Evolutionary conservation across 2,113 vertebrate species (phyloP), one percentile per base, ranked within the genome.

Genomic region (Gobio gobio): DNA sequence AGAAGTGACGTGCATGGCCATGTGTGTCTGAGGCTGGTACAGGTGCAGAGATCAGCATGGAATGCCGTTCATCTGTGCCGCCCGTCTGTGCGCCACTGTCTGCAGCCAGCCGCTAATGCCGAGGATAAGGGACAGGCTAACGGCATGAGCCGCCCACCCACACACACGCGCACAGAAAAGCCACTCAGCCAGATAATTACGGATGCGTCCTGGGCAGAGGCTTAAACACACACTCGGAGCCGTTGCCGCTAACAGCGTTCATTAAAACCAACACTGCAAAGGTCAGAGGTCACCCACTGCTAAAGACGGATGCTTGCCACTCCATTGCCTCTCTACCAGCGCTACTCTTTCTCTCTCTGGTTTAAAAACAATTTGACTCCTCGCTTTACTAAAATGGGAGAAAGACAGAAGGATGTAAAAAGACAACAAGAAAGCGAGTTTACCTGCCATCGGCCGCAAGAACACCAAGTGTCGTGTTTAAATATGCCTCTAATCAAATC

Each of bases 401-500:
- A 72, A 29, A 61, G 36, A 72, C 40, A 43, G 51, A 74, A 45
- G 22, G 33, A 29, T 3, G 26, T 10, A 22, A 40, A 72, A 10
- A 86, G 4, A 29, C 9, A 74, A 29, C 8, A 22, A 18, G 40
- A 47, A 47, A 74, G 45, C 24, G 20, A 33, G 81, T 83, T 58
- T 83, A 58, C 66, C 22, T 58, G 66, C 66, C 33, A 24, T 36
- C 26, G 43, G 49, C 45, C 40, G 22, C 20, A 47, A 54, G n/a
- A 40, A 83, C 20, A 54, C 49, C 29, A 54, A 72, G 49, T 72
- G 51, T 18, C 29, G 68, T 51, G 87, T 86, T 89, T 77, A 88
- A 85, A 82, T 84, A 84, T 77, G 83, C 76, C 59, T 72, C 66
- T 83, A 85, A 91, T 78, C 89, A 83, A 92, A 90, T 92, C 89